Conservation (phyloP, 2,888 invertebrate species). For the Plusia festucae region DNA sequence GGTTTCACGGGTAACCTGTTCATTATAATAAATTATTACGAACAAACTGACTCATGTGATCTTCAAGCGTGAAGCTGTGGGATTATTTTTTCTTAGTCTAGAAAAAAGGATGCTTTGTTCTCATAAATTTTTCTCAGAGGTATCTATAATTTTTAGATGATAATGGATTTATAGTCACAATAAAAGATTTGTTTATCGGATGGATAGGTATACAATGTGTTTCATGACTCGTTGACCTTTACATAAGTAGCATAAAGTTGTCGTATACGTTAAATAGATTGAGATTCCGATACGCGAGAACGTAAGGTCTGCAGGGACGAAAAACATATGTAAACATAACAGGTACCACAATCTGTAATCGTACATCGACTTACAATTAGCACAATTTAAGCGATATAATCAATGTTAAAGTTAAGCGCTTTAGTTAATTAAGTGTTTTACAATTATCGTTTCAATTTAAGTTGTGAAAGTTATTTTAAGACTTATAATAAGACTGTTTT, state of each 20-base stretch:
- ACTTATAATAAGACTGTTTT: background rate
- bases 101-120: slow-evolving; percentile 2
- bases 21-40: background rate
- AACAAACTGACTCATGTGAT: background rate
- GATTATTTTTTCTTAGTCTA: slow-evolving; percentile 1
- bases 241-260: slow-evolving; percentile 2
- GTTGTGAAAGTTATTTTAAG: slow-evolving; percentile 4
- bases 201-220: background rate
- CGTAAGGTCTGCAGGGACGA: background rate
- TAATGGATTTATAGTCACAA: slow-evolving; percentile 1
- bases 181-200: background rate
- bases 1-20: background rate
- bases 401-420: background rate
- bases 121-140: background rate
- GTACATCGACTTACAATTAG: background rate
- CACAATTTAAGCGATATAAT: too few relatives aligned
- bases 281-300: background rate
- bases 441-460: background rate
- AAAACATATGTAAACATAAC: background rate
- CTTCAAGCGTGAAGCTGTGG: background rate
- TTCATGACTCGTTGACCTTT: background rate
- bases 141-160: background rate
- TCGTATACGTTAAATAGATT: background rate
- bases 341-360: slow-evolving; percentile 4
- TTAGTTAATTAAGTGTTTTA: background rate